Base-by-base conservation (phyloP, 2,113 vertebrate species). In the Oncorhynchus clarkii region DNA sequence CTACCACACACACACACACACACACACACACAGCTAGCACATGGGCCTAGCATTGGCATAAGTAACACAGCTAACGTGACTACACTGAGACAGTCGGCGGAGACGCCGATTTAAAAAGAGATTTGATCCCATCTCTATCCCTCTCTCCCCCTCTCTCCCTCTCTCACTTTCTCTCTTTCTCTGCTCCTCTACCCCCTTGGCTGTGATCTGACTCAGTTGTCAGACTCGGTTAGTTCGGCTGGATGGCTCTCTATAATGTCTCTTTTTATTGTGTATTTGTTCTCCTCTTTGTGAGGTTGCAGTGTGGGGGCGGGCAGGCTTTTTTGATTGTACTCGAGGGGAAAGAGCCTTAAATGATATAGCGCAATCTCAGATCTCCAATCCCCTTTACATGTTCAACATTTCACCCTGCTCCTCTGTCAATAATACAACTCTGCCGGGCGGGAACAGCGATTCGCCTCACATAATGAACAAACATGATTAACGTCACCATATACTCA, bases 191-290 rank as follows among this genome's bases (percentile, higher is more conserved):
- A 24, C 51, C 29, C 60, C 76, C 54, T 68, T 76, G 67, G 82
- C 79, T 75, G 51, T 39, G 22, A 49, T 71, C 79, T 78, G 82
- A 81, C 82, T 84, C 79, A 77, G 74, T 79, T 83, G 84, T 83
- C 81, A 79, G 79, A 70, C 73, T 64, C 66, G 51, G 77, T 86
- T 86, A 86, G 79, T 83, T 76, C 81, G 67, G 78, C 79, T 81
- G 48, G 65, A 20, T 81, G 84, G 72, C 71, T 75, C 79, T 79
- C 77, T 66, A 86, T 83, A 86, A 86, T 83, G 84, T 77, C 49
- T 74, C 77, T 86, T 83, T 86, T 83, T 86, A 81, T 86, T 71
- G 71, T 54, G 14, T 60, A n/a, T 60, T 60, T 22, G 2, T 62
- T 62, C n/a, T 69, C 67, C 70, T 71, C 75, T 80, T 83, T 74